These are phyloP conservation scores for human DNA, from an alignment of 2,113 vertebrate species.

Conservation along the genomic window GRCh38 chr20:50798501-50799000, in stretches of 20 bases:
- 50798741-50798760: background rate
- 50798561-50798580: background rate
- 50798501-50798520: too few relatives aligned
- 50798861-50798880: background rate
- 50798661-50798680: background rate
- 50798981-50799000: background rate
- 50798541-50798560: background rate
- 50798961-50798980: background rate
- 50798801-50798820: background rate
- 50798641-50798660: background rate
- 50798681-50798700: fast-evolving
- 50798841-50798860: background rate
- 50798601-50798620: background rate
- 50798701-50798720: fast-evolving
- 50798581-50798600: background rate
- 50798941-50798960: background rate
- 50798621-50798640: background rate
- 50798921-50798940: fast-evolving
- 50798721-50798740: fast-evolving
- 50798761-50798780: fast-evolving
- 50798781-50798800: fast-evolving
- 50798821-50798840: fast-evolving
- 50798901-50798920: background rate
- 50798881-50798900: background rate
- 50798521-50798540: too few relatives aligned